Evolutionary conservation across 2,797 vertebrate genomes (phyloP).

Genomic region (Xenops minutus): DNA sequence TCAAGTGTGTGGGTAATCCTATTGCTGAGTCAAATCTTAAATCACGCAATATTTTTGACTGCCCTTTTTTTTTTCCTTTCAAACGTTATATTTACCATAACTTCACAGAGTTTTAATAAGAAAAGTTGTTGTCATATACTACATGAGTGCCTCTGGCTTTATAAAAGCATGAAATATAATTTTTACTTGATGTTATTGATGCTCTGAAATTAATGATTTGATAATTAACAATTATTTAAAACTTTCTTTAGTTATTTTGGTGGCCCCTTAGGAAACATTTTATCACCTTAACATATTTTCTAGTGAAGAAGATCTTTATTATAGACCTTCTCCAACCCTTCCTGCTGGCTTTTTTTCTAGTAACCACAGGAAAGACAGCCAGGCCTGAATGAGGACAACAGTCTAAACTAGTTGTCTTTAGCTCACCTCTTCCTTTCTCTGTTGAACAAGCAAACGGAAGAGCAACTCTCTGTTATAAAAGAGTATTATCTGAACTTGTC

Average conservation of each 20-base stretch:
- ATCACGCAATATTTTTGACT: neutral
- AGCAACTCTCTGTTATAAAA: neutral
- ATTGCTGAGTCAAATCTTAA: neutral
- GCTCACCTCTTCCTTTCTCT: neutral
- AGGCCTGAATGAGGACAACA: neutral
- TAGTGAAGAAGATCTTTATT: neutral
- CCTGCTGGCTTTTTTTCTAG: neutral
- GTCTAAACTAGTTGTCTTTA: neutral
- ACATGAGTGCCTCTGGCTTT: neutral
- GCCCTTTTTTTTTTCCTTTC: neutral
- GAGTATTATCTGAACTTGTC: neutral
- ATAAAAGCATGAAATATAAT: neutral
- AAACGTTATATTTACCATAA: neutral
- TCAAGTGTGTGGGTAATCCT: neutral
- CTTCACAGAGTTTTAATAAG: neutral
- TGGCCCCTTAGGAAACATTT: neutral
- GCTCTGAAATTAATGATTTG: neutral
- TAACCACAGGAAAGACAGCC: neutral
- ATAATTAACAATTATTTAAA: neutral
- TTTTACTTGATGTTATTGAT: neutral
- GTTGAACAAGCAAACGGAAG: neutral
- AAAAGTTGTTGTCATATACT: neutral
- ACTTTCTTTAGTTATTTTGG: neutral
- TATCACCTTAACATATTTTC: neutral
- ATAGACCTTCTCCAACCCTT: neutral